phyloP scores from a whole-genome alignment of 2,797 vertebrate genomes.

The Varecia variegata region DNA sequence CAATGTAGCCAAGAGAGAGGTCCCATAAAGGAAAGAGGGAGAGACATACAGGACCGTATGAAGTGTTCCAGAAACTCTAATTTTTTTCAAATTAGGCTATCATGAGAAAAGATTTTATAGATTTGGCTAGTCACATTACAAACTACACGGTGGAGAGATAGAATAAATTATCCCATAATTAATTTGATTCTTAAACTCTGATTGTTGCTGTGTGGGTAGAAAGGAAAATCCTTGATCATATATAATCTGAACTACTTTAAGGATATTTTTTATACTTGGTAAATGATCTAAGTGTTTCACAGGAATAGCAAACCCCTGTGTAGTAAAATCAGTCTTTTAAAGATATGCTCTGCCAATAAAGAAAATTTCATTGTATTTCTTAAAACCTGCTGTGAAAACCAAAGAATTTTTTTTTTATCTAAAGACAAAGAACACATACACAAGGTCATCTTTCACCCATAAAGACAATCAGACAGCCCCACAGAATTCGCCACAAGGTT shows the following conservation, averaged over 20 bases:
- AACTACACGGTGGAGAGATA: not conserved
- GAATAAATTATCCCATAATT: not conserved
- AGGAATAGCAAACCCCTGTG: not conserved
- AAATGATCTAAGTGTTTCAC: not conserved
- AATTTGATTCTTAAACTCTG: not conserved
- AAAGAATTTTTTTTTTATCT: not conserved
- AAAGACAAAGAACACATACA: not conserved
- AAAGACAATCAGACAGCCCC: not conserved
- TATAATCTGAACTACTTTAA: not conserved
- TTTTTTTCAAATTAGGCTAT: not conserved
- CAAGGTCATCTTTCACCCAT: not conserved
- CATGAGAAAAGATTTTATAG: not conserved
- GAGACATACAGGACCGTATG: not conserved
- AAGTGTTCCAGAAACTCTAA: not conserved
- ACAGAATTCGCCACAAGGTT: not conserved
- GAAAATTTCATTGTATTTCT: slow-evolving; percentile 3
- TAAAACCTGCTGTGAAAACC: not conserved
- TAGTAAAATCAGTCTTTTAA: not conserved
- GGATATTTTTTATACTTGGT: not conserved
- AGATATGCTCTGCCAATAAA: not conserved
- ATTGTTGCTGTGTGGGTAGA: not conserved
- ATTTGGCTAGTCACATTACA: not conserved
- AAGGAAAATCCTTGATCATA: not conserved
- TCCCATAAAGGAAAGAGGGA: not conserved
- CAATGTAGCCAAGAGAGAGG: not conserved